Evolutionary conservation across 2,113 vertebrate species (phyloP), one percentile per base, ranked within the genome.

Genomic region (Uria aalge): DNA sequence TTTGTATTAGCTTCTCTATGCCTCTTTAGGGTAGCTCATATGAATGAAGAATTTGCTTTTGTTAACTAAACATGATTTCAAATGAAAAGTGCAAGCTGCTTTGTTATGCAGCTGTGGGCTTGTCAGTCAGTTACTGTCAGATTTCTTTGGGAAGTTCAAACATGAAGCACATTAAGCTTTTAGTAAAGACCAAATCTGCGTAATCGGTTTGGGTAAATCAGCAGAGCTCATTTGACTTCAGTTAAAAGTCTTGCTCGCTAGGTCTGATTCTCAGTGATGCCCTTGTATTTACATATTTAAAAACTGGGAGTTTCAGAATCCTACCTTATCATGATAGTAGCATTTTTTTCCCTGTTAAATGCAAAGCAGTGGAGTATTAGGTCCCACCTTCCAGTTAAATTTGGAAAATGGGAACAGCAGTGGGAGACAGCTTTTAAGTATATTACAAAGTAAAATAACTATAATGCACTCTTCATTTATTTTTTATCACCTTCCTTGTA

Each of bases 401-500:
- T 68, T 87, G 52, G 74, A 68, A 80, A 93, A 88, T 9, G 24
- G 57, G 30, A 95, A 73, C 43, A 91, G 79, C 45, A 79, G 67
- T 53, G 48, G 45, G 50, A 92, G 47, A 92, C 34, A 73, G 47
- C 50, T 94, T 93, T 85, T 50, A 88, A 92, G 82, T 82, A 43
- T 76, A 85, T 82, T 94, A 80, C 43, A 50, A 85, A 80, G 45
- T 50, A 38, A 85, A 91, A 90, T 43, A 88, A 47, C 41, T 24
- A 57, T 62, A 89, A 88, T 76, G 75, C 40, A 62, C 21, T 83
- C 75, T 90, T 89, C 27, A 45, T 92, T 93, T 94, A 66, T 90
- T 97, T 96, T 96, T 90, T 64, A 90, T 92, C 85, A 80, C 67
- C 85, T 92, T 86, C 67, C 63, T 92, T 62, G 29, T 55, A 83